Conservation (phyloP, 2,888 invertebrate genomes). For the Atherix ibis region DNA sequence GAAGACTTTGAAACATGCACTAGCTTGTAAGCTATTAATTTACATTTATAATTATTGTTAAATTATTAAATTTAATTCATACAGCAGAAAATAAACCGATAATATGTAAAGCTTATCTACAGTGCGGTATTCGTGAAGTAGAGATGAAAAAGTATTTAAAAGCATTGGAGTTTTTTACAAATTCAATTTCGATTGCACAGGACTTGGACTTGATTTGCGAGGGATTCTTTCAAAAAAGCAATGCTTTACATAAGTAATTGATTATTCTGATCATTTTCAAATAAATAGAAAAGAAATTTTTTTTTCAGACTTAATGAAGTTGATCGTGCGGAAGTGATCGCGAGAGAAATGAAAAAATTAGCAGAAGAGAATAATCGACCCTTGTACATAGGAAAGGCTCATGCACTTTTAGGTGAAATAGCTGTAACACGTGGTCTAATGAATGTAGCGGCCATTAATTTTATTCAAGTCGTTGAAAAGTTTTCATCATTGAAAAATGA, state of each 20-base stretch:
- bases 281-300: background rate
- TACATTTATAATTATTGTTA: background rate
- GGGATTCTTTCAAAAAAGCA: conserved; percentile 5
- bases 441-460: conserved; percentile 5
- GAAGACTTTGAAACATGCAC: conserved; percentile 6
- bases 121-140: conserved; percentile 4
- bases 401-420: conserved; percentile 4
- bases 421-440: background rate
- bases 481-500: conserved; percentile 4
- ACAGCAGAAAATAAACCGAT: conserved; percentile 5
- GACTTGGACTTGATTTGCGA: conserved; percentile 5
- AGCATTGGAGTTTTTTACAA: conserved; percentile 3
- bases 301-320: conserved; percentile 1
- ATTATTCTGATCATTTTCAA: background rate
- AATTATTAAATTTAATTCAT: background rate
- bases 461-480: conserved; percentile 4
- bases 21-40: conserved; percentile 4
- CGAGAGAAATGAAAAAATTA: conserved; percentile 3
- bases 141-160: conserved; percentile 4
- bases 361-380: conserved; percentile 1
- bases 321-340: conserved; percentile 2
- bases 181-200: conserved; percentile 3
- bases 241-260: conserved; percentile 2
- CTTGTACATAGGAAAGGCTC: conserved; percentile 3
- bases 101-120: conserved; percentile 4